Conservation (phyloP, 2,888 invertebrate species). For the Anaspis maculata region DNA sequence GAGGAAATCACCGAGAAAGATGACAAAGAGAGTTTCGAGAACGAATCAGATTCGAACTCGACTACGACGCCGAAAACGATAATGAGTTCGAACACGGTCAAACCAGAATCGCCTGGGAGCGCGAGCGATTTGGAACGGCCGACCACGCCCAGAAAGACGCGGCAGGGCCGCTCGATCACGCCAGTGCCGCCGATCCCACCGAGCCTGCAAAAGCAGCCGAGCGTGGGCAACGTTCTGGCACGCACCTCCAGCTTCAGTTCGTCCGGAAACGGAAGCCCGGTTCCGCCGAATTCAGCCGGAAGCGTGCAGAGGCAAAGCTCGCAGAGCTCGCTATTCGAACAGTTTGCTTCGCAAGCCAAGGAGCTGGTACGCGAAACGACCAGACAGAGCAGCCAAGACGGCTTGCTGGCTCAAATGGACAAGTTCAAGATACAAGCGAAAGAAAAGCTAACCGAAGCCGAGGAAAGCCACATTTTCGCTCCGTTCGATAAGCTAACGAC, state of each 20-base stretch:
- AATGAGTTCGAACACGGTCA: constrained; percentile 46
- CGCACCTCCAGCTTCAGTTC: constrained; percentile 58
- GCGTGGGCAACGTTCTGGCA: constrained; percentile 52
- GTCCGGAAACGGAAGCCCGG: constrained; percentile 33
- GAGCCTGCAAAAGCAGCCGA: constrained; percentile 51
- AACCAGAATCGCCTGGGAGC: constrained; percentile 46
- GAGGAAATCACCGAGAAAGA: constrained; percentile 41
- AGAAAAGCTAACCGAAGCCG: constrained; percentile 54
- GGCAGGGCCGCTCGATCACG: constrained; percentile 39
- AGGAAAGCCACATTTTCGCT: constrained; percentile 66
- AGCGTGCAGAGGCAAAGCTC: constrained; percentile 63
- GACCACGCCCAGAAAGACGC: constrained; percentile 46
- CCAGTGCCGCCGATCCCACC: constrained; percentile 49
- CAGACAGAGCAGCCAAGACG: constrained; percentile 83
- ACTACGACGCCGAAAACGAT: constrained; percentile 67
- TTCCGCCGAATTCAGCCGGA: constrained; percentile 32
- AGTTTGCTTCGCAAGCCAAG: constrained; percentile 81
- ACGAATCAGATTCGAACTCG: constrained; percentile 71
- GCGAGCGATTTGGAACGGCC: constrained; percentile 47
- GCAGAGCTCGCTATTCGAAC: constrained; percentile 78
- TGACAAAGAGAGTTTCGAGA: constrained; percentile 58
- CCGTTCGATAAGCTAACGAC: constrained; percentile 80
- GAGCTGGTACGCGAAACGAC: constrained; percentile 83
- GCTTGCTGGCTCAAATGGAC: constrained; percentile 79
- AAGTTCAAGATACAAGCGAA: constrained; percentile 61